Conservation (phyloP, 2,797 vertebrate genomes). For the Enteromius argenteus region DNA sequence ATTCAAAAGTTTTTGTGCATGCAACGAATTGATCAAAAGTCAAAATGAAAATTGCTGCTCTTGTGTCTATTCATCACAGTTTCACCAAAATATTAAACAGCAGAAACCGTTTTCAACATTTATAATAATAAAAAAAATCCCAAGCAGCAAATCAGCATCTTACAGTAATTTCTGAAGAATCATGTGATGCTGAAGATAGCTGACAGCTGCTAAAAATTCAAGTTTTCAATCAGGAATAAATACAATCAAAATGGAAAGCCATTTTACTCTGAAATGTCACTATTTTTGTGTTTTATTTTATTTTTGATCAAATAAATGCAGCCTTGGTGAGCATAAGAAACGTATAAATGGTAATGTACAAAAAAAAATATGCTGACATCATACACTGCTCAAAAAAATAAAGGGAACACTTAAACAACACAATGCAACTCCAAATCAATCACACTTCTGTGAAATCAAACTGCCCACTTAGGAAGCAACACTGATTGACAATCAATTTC, state of each 20-base stretch:
- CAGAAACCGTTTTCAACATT: not conserved
- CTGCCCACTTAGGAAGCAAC: too few relatives aligned
- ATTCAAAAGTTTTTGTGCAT: not conserved
- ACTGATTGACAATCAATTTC: too few relatives aligned
- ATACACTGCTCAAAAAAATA: too few relatives aligned
- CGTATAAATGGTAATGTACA: not conserved
- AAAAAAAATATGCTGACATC: not conserved
- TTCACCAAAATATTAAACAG: not conserved
- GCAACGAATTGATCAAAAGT: not conserved
- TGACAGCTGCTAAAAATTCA: not conserved
- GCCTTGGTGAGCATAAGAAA: not conserved
- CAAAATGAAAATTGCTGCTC: not conserved
- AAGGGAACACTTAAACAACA: too few relatives aligned
- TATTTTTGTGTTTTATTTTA: not conserved
- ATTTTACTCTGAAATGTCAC: not conserved
- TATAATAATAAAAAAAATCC: not conserved
- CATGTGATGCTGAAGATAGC: too few relatives aligned
- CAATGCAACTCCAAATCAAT: too few relatives aligned
- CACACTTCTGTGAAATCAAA: too few relatives aligned
- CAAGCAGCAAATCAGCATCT: not conserved
- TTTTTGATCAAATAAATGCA: not conserved
- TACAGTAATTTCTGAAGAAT: not conserved
- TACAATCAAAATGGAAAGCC: too few relatives aligned
- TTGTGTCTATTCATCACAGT: not conserved
- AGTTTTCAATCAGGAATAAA: not conserved